A percentile compares a stretch with the other conserved stretches of the same genome.
Evolutionary conservation across 2,888 invertebrate genomes (phyloP).

Genomic region (Prostheceraeus crozeri): DNA sequence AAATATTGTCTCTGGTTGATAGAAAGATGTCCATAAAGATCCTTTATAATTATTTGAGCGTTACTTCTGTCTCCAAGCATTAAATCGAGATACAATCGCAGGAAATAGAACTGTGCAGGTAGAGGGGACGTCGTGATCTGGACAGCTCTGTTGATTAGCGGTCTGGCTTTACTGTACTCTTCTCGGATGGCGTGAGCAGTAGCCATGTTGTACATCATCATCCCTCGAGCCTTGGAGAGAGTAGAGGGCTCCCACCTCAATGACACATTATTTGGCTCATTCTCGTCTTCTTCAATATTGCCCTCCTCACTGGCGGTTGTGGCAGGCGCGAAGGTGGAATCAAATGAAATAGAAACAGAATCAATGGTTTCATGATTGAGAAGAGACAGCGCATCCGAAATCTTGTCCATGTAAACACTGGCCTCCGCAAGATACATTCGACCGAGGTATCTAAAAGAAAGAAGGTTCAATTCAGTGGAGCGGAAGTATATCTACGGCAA

Average conservation of each 20-base stretch:
- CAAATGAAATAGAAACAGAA: background rate
- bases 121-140: slow-evolving; percentile 47
- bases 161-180: slow-evolving; percentile 65
- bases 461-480: slow-evolving; percentile 39
- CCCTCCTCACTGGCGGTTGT: slow-evolving; percentile 43
- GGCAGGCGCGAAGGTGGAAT: background rate
- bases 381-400: background rate
- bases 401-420: slow-evolving; percentile 53
- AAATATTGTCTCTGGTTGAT: too few species aligned
- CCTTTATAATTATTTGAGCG: too few species aligned
- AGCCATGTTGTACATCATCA: slow-evolving; percentile 71
- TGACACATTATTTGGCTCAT: slow-evolving; percentile 39
- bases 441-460: slow-evolving; percentile 65
- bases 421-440: slow-evolving; percentile 84
- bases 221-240: slow-evolving; percentile 43
- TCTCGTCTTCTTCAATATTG: slow-evolving; percentile 44
- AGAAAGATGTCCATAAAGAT: too few species aligned
- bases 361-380: background rate
- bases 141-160: slow-evolving; percentile 47
- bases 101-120: slow-evolving; percentile 53
- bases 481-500: slow-evolving; percentile 45
- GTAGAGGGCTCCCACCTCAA: background rate
- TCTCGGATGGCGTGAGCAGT: slow-evolving; percentile 69
- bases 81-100: slow-evolving; percentile 52
- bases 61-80: too few species aligned